Base-by-base conservation (phyloP, 2,888 invertebrate species). In the Asteroscopus sphinx region DNA sequence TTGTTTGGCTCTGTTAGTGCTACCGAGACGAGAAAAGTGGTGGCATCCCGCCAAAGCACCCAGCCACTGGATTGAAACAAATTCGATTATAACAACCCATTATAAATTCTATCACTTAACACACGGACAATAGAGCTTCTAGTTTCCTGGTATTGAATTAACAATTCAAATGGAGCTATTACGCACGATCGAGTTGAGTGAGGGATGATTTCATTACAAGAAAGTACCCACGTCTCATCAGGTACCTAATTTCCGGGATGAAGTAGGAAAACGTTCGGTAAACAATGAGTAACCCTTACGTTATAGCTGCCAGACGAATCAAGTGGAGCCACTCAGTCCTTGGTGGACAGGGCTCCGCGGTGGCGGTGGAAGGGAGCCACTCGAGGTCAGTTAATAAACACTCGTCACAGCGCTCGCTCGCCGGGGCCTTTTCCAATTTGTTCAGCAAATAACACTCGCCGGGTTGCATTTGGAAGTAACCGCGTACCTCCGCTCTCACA, bases 351-450 rank as follows among this genome's bases (percentile, higher is more conserved):
- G 17, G 47, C 41, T n/a, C 37, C 48, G 36, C 13, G 37, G 44
- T n/a, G 48, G 6, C 30, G 40, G 25, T n/a, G 52, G 25, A 39
- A 37, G 41, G 51, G 36, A 62, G 30, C 51, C 68, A 59, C 73
- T 68, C 56, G 25, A 59, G 79, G 68, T 63, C 73, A 68, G 70
- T 70, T 71, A 62, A 77, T 75, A 80, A 77, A 79, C 78, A 81
- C 75, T 75, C 68, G 51, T 49, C 45, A 53, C 44, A 51, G 33
- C 37, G 21, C 42, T 28, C 39, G 21, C 46, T 51, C 37, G 60
- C 53, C 35, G 49, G 30, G 48, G 53, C 60, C 60, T 64, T 67
- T 67, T 66, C 59, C 66, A 65, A 68, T 54, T 71, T 66, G 63
- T 57, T 68, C 48, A 44, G 59, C 55, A 76, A 75, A 75, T 62